Base-by-base conservation (phyloP, 1,140 invertebrate genomes). In the Cherax quadricarinatus region DNA sequence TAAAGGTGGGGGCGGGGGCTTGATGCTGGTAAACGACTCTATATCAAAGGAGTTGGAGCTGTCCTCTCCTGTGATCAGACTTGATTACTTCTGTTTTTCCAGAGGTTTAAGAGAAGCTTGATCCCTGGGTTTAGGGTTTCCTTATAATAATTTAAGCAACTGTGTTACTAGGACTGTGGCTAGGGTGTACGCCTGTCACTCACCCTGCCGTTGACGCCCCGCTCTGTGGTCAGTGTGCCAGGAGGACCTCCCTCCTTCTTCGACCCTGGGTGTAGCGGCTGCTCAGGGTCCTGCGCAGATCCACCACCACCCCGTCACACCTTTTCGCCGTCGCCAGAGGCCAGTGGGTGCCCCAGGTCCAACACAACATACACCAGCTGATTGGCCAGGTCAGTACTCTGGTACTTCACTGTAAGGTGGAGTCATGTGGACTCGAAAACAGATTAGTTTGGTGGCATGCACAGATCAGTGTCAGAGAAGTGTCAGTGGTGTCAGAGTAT, bases 321-420 rank as follows among this genome's bases (percentile, higher is more conserved):
- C 95, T 96, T 60, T 96, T 96, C 94, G 96, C 96, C 81, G 95
- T 96, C 49, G 93, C 96, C n/a, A n/a, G 88, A 94, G 96, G 73
- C 96, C n/a, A 96, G 94, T 96, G 96, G 96, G 95, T 95, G 53
- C 96, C 96, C n/a, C 95, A 95, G 88, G 95, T 95, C 53, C 96
- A 96, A 94, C 95, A 95, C 70, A 95, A 95, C 85, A 94, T 96
- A 81, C 95, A 96, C 90, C 89, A 95, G 51, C 91, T 96, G 16
- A 94, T 96, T 9, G 93, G 95, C 88, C 95, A 96, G 95, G 96
- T 96, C 30, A 82, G 92, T 70, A 53, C 70, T 5, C 18, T 14
- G 14, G 62, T 66, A 41, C 30, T 41, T 2, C 0, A 41, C 30
- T 41, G 30, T 41, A 41, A 41, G 30, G 30, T 41, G 30, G 30